These are phyloP conservation scores for Drosophila takahashii DNA, from an alignment of 1,140 invertebrate genomes.

Conservation along the genomic window DNA sequence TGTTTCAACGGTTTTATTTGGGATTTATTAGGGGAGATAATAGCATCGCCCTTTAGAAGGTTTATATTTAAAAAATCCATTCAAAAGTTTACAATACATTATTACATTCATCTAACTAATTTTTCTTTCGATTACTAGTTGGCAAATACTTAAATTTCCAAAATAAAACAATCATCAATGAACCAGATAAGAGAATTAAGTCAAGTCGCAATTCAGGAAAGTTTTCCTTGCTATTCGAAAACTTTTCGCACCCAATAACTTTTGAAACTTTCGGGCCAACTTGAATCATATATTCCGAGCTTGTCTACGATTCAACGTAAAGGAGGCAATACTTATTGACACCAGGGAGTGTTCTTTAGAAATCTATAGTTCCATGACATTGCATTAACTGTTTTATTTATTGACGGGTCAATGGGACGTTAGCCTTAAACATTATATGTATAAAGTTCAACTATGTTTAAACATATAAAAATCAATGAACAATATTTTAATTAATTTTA, in stretches of 20 bases:
- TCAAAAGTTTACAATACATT: neutral
- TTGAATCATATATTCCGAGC: conserved; percentile 12
- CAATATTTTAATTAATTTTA: too few relatives aligned
- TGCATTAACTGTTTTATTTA: too few relatives aligned
- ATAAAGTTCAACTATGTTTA: too few relatives aligned
- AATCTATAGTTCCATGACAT: too few relatives aligned
- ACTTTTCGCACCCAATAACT: conserved; percentile 25
- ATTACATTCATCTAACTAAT: neutral
- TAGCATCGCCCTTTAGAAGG: neutral
- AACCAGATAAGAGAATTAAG: conserved; percentile 3
- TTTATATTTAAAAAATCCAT: too few relatives aligned
- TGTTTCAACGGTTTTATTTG: neutral
- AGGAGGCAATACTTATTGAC: neutral
- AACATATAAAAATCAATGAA: too few relatives aligned
- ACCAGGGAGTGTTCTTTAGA: neutral
- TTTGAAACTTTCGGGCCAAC: conserved; percentile 17
- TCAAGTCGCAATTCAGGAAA: conserved; percentile 2
- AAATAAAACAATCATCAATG: conserved; percentile 7
- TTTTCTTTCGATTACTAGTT: neutral
- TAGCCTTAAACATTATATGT: too few relatives aligned
- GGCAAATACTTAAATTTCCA: conserved; percentile 10
- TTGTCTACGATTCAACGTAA: conserved; percentile 6
- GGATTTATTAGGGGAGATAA: neutral
- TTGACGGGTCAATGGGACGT: too few relatives aligned
- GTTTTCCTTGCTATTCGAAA: conserved; percentile 3